Base-by-base conservation (phyloP, 2,888 invertebrate species). In the Oscheius sp. region DNA sequence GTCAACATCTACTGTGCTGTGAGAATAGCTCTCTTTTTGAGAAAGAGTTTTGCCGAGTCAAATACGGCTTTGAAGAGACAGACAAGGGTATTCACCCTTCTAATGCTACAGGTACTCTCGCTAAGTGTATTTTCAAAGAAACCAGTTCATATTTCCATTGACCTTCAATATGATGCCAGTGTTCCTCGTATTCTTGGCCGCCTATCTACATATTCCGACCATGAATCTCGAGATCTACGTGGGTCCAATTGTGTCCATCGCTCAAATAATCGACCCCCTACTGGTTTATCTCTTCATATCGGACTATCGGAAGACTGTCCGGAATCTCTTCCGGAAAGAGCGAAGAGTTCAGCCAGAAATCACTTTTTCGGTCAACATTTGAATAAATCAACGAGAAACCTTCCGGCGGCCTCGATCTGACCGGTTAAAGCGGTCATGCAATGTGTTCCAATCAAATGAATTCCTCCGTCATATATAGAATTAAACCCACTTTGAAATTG, bases 401-500 rank as follows among this genome's bases (percentile, higher is more conserved):
- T 57, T 57, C 21, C 57, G n/a, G n/a, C 62, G 37, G 37, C 63
- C 50, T 63, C 47, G 47, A 29, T 42, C 11, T 29, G 21, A 48
- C 63, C 50, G 48, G 63, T 63, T 48, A 50, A 48, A 63, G 10
- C 60, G 35, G 35, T 35, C 63, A 48, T n/a, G 48, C 50, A 47
- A 63, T 63, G 32, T 7, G 2, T 42, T 60, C 37, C 48, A 47
- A n/a, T 63, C 63, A 9, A 63, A 63, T 11, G 11, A 13, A 53
- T 53, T 53, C 53, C 53, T 7, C 2, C 10, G 21, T 21, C 21
- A 21, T 21, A 21, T 21, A 21, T 53, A 4, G 13, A 4, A 53
- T 2, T 9, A 13, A 0, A 33, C 72, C 21, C 42, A 74, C 74
- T 58, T 74, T 74, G 51, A 74, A 74, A 51, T 74, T 74, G 48